Percentiles rank a stretch among this genome's conserved stretches.
Evolutionary conservation across 2,113 vertebrate genomes (phyloP).

Genomic region (Laticauda colubrina): DNA sequence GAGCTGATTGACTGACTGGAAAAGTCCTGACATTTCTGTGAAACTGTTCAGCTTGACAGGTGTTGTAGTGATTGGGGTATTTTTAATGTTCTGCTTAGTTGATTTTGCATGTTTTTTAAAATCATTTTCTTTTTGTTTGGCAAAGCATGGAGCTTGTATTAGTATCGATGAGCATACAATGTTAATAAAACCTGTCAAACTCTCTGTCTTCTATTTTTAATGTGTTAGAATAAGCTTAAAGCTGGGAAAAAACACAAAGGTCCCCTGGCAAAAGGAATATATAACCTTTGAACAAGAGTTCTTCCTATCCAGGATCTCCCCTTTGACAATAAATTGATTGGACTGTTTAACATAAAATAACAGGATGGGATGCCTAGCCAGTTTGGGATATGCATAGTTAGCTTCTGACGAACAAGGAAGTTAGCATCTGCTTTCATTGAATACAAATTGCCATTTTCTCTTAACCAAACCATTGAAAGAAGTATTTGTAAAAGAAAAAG

Average conservation of each 20-base stretch:
- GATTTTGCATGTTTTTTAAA: slow-evolving; percentile 75
- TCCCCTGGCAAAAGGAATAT: not conserved
- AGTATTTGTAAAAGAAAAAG: not conserved
- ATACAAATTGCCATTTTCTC: not conserved
- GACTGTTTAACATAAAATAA: not conserved
- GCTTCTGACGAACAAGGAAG: not conserved
- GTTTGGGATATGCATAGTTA: not conserved
- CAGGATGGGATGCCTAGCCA: not conserved
- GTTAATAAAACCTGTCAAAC: slow-evolving; percentile 58
- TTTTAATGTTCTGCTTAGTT: slow-evolving; percentile 58
- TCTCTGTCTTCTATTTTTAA: not conserved
- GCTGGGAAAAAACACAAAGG: not conserved
- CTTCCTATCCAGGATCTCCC: not conserved
- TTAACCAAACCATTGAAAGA: not conserved
- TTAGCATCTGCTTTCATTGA: not conserved
- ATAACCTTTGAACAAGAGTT: not conserved
- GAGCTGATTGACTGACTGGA: not conserved
- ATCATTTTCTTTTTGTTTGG: slow-evolving; percentile 59
- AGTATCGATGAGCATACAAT: slow-evolving; percentile 71
- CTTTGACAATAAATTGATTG: not conserved
- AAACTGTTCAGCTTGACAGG: slow-evolving; percentile 46
- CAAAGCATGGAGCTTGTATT: slow-evolving; percentile 79
- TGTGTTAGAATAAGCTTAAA: not conserved
- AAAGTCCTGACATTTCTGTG: slow-evolving; percentile 45
- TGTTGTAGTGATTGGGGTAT: slow-evolving; percentile 53